Evolutionary conservation across 2,113 vertebrate species (phyloP).

Genomic region (Pseudonaja textilis): DNA sequence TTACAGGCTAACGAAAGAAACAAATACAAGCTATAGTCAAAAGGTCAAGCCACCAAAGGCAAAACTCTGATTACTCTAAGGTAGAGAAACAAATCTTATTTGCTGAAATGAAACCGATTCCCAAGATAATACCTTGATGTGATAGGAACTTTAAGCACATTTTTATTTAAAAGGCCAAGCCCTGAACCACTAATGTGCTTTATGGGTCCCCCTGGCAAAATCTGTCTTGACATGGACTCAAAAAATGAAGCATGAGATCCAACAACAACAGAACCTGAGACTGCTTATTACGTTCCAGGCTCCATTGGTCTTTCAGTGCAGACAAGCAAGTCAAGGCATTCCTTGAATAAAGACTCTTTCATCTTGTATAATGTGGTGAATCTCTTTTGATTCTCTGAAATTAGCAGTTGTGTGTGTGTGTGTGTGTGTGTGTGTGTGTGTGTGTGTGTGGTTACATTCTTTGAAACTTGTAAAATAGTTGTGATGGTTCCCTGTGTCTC

Average conservation of each 20-base stretch:
- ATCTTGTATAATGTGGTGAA: not conserved
- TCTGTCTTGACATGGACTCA: constrained; percentile 52
- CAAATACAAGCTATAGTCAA: rapidly evolving
- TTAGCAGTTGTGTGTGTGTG: rapidly evolving
- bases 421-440: too few species aligned
- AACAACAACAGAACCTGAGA: constrained; percentile 64
- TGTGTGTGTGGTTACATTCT: not conserved
- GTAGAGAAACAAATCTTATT: constrained; percentile 34
- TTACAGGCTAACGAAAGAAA: not conserved
- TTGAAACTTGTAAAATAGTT: not conserved
- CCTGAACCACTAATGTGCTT: constrained; percentile 56
- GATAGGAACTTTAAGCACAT: constrained; percentile 1
- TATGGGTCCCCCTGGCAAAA: constrained; percentile 58
- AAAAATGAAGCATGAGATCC: constrained; percentile 62
- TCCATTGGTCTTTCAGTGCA: constrained; percentile 50
- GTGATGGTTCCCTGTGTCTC: not conserved
- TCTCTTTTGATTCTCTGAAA: not conserved
- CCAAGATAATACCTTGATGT: constrained; percentile 5
- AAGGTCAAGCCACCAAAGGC: constrained; percentile 24
- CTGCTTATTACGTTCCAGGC: constrained; percentile 49
- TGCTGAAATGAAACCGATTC: constrained; percentile 16
- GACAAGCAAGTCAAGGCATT: constrained; percentile 38
- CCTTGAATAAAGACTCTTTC: constrained; percentile 23
- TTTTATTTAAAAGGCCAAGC: constrained; percentile 44
- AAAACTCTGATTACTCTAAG: constrained; percentile 17